These are phyloP conservation scores for Apis mellifera DNA, from an alignment of 1,140 invertebrate genomes.

Conservation along the genomic window Amel_HAv3.1 CM009943.2:5028001-5028500, in stretches of 20 bases:
- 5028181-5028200: constrained; percentile 39
- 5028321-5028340: constrained; percentile 23
- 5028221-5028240: constrained; percentile 17
- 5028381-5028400: too few relatives aligned
- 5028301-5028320: constrained; percentile 9
- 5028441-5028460: too few relatives aligned
- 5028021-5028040: too few relatives aligned
- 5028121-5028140: background rate
- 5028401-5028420: too few relatives aligned
- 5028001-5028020: background rate
- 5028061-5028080: background rate
- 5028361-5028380: background rate
- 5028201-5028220: background rate
- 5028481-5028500: too few relatives aligned
- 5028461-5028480: too few relatives aligned
- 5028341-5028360: background rate
- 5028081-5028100: background rate
- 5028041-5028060: background rate
- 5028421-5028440: too few relatives aligned
- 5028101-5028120: background rate
- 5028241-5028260: background rate
- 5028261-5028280: constrained; percentile 30
- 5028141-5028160: constrained; percentile 2
- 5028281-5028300: constrained; percentile 8
- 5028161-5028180: background rate